phyloP scores from a whole-genome alignment of 2,797 vertebrate genomes.

The Myotis findleyi region DNA sequence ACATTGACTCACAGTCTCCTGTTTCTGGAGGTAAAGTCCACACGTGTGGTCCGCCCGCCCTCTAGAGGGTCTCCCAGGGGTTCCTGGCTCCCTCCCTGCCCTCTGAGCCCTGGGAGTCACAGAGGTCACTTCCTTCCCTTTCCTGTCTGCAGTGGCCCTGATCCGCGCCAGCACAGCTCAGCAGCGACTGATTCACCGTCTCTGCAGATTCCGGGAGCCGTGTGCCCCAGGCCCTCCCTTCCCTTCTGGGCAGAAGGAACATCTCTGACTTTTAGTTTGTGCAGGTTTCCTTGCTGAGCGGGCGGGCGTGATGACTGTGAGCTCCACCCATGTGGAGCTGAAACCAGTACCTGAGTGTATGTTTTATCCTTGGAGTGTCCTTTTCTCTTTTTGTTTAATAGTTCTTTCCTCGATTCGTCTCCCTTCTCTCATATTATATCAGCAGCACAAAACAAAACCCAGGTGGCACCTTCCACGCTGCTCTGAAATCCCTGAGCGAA shows the following conservation, averaged over 20 bases:
- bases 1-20: rapidly evolving
- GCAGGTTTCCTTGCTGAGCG: neutral
- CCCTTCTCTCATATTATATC: neutral
- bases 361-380: neutral
- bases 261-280: neutral
- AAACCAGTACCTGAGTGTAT: neutral
- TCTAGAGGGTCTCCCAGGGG: neutral
- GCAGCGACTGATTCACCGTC: neutral
- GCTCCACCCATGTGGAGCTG: neutral
- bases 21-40: neutral
- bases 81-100: rapidly evolving
- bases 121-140: rapidly evolving
- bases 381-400: neutral
- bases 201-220: no score
- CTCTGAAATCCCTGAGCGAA: neutral
- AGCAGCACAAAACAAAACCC: neutral
- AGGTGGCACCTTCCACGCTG: neutral
- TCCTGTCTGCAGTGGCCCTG: no score
- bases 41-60: rapidly evolving
- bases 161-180: no score
- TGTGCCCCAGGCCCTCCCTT: neutral
- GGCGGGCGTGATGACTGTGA: neutral
- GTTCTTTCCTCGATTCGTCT: neutral
- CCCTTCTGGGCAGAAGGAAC: neutral
- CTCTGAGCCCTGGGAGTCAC: neutral